Evolutionary conservation across 2,888 invertebrate species (phyloP), one percentile per base, ranked within the genome.

Genomic region (Baronia brevicornis): DNA sequence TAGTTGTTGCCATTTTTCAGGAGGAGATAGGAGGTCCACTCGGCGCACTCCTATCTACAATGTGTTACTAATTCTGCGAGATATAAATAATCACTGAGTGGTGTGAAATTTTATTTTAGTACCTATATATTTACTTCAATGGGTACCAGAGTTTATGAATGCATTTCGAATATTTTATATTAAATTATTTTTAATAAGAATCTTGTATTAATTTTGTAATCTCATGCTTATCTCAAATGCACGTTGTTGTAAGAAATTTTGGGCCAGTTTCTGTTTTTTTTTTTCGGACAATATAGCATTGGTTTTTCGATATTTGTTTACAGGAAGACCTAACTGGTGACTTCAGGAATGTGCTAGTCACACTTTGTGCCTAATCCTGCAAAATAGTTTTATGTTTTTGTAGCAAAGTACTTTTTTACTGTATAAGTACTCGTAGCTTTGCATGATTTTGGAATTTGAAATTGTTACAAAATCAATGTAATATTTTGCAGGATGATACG

Each of bases 321-420:
- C 87, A 90, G 89, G 89, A 88, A 51, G 90, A 91, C 74, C 78
- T 88, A 54, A 85, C 84, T 46, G 90, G 91, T 56, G 90, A 91
- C 80, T 90, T 89, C 84, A 84, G 82, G 74, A 80, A 87, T 70
- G 85, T 88, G 55, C 85, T 91, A 74, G 84, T 89, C 57, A 84
- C 86, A 57, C 74, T 89, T 55, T 70, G 84, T 60, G 78, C 72
- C 65, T 85, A 84, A 67, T 66, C 69, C 75, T 70, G 72, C 73
- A 66, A 70, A 67, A 64, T 66, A 54, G 48, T 36, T 27, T 57
- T 60, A 53, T n/a, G n/a, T 63, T 58, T 65, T 64, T 62, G 56
- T 56, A 60, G 40, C 43, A 57, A 52, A 59, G 59, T 54, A 48
- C 41, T 55, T 46, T 55, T 60, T 45, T 57, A 60, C 60, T 65